Evolutionary conservation across 2,888 invertebrate species (phyloP), one percentile per base, ranked within the genome.

Genomic region (Lasioglossum vierecki): DNA sequence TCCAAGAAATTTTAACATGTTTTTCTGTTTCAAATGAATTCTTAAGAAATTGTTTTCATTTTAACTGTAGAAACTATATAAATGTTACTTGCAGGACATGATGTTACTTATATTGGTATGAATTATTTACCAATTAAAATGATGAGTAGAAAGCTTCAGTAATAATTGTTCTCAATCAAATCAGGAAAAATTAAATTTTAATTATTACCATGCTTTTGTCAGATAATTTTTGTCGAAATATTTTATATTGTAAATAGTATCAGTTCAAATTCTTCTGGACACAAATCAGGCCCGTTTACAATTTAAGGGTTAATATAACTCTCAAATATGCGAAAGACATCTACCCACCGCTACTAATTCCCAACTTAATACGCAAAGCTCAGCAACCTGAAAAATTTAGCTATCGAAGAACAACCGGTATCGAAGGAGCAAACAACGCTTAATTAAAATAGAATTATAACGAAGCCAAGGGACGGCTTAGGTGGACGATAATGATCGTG

Each of bases 401-500:
- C 4, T 9, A 9, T 4, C 22, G 4, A 11, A n/a, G 9, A n/a
- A 57, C n/a, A 57, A 57, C 11, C 57, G 3, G n/a, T 57, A n/a
- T n/a, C 57, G 57, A 57, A 57, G 57, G n/a, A n/a, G n/a, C n/a
- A 11, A n/a, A n/a, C 57, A 11, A n/a, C 57, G 57, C n/a, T 57
- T 57, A n/a, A 57, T 57, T n/a, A n/a, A 57, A 57, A n/a, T 57
- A 57, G 11, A n/a, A n/a, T n/a, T n/a, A n/a, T 57, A 11, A 57
- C 57, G 57, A 57, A 57, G n/a, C 57, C 57, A n/a, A n/a, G n/a
- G n/a, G 13, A 22, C 39, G 60, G 22, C 35, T 63, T 39, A 71
- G 26, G 76, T 83, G 72, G 66, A 63, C 83, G 57, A 76, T 82
- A 78, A 78, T 83, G 77, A 74, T 74, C 75, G 71, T 70, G 26